phyloP scores from a whole-genome alignment of 2,888 invertebrate genomes.

The Imbricaverruca yamaguchii region DNA sequence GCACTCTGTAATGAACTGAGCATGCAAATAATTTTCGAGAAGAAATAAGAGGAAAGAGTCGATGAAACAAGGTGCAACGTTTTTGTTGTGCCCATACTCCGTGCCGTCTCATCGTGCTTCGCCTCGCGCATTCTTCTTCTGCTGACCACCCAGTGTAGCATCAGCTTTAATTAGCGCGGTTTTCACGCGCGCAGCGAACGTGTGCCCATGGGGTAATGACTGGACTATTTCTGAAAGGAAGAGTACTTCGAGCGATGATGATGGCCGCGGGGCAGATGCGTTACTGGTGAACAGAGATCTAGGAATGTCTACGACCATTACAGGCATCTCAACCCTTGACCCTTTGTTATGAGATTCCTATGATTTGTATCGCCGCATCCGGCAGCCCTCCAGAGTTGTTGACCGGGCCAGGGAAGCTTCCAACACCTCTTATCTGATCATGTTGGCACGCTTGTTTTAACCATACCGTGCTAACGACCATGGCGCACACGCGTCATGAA shows the following conservation, averaged over 20 bases:
- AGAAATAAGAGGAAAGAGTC: no score
- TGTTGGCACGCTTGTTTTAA: no score
- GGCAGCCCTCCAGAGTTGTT: background rate
- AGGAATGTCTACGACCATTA: background rate
- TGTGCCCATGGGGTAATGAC: background rate
- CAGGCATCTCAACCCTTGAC: background rate
- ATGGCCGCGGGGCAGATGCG: background rate
- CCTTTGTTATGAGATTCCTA: background rate
- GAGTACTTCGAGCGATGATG: background rate
- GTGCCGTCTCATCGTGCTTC: no score
- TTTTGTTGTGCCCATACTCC: no score
- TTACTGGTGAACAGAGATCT: background rate
- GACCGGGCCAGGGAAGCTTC: background rate
- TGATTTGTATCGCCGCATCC: conserved; percentile 1
- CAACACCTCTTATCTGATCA: background rate
- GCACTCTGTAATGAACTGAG: no score
- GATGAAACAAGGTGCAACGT: no score
- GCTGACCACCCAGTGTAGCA: no score
- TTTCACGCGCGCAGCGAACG: no score
- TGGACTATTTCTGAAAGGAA: background rate
- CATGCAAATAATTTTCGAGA: no score
- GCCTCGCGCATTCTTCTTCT: no score
- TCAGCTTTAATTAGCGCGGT: no score
- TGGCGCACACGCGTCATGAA: background rate
- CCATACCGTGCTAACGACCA: no score